A percentile compares a stretch with the other conserved stretches of the same genome.
phyloP scores from a whole-genome alignment of 2,113 vertebrate genomes.

The Elachura formosa region DNA sequence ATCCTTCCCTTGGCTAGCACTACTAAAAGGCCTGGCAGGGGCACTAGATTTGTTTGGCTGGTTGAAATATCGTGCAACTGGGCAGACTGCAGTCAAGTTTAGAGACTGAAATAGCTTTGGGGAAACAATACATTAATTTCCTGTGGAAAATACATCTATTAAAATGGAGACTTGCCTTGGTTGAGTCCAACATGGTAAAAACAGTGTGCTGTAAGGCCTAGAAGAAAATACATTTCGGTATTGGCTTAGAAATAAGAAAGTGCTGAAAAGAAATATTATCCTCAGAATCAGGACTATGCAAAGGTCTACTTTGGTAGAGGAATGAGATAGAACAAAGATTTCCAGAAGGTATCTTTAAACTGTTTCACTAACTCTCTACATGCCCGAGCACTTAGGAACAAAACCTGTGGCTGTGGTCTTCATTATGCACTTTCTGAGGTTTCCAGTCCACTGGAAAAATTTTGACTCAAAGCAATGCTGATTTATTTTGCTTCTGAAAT shows the following conservation, averaged over 20 bases:
- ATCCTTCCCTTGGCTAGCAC: neutral
- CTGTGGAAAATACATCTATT: constrained; percentile 64
- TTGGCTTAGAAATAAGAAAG: neutral
- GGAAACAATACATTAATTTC: constrained; percentile 66
- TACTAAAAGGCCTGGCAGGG: neutral
- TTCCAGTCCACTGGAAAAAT: neutral
- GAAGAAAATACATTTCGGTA: neutral
- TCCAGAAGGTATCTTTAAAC: neutral
- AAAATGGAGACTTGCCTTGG: constrained; percentile 10
- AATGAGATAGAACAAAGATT: neutral
- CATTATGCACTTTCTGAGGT: neutral
- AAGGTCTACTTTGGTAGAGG: neutral
- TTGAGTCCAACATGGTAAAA: neutral
- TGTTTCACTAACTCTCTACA: neutral
- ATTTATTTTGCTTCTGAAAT: neutral
- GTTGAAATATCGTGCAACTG: constrained; percentile 35
- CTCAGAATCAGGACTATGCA: neutral
- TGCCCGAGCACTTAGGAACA: rapidly evolving
- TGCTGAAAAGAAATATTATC: neutral
- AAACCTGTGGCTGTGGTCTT: neutral
- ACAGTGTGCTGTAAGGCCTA: neutral
- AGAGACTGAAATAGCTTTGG: constrained; percentile 50
- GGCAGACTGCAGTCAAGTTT: constrained; percentile 5
- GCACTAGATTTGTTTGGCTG: neutral
- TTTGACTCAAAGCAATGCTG: neutral